Evolutionary conservation across 2,113 vertebrate genomes (phyloP).

Genomic region (Brienomyrus longianalis): DNA sequence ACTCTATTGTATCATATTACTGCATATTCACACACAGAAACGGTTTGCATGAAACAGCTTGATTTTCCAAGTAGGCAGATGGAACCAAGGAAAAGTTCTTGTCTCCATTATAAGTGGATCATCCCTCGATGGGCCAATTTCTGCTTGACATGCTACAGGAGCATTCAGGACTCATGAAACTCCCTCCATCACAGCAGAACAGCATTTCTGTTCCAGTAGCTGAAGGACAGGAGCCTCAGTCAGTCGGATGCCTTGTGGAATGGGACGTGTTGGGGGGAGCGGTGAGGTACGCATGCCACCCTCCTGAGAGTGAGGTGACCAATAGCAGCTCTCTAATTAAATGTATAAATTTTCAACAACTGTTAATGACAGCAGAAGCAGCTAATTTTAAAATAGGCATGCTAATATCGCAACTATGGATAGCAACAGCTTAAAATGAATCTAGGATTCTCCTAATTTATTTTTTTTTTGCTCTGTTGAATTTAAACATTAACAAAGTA

Average conservation of each 20-base stretch:
- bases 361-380: background rate
- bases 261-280: background rate
- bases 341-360: background rate
- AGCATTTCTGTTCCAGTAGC: background rate
- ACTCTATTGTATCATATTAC: background rate
- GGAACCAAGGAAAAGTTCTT: slow-evolving; percentile 29
- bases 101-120: slow-evolving; percentile 35
- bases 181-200: background rate
- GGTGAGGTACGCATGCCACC: background rate
- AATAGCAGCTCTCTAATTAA: background rate
- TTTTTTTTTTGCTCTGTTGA: background rate
- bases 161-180: slow-evolving; percentile 30
- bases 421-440: background rate
- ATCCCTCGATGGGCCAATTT: slow-evolving; percentile 26
- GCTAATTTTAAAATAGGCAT: background rate
- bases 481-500: background rate
- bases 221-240: background rate
- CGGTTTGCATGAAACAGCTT: background rate
- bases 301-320: background rate
- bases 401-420: background rate
- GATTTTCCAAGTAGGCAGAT: slow-evolving; percentile 16
- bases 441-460: background rate
- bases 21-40: background rate
- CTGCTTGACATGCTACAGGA: slow-evolving; percentile 28
- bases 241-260: background rate